Conservation (phyloP, 2,113 vertebrate genomes). For the Amblyornis subalaris region DNA sequence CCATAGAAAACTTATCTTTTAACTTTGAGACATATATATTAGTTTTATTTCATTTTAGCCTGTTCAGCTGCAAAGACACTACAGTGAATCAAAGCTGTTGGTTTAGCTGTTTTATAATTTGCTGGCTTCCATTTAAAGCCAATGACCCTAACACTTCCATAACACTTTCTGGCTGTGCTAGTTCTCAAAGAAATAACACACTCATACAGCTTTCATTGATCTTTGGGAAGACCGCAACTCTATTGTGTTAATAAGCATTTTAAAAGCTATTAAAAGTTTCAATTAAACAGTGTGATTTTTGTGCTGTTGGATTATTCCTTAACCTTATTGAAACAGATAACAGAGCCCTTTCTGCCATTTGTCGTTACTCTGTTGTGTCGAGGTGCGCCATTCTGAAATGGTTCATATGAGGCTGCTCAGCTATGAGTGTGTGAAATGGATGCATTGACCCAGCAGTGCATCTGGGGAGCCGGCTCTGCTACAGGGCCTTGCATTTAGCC, state of each 20-base stretch:
- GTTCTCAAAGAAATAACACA: conserved; percentile 5
- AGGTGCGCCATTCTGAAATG: neutral
- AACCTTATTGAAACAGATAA: neutral
- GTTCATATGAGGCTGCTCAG: neutral
- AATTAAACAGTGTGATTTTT: neutral
- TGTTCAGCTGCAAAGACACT: neutral
- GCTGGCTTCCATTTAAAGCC: conserved; percentile 33
- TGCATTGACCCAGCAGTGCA: neutral
- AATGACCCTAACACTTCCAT: neutral
- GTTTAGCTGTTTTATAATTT: conserved; percentile 42
- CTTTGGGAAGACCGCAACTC: neutral
- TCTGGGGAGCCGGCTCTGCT: neutral
- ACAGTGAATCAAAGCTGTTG: neutral
- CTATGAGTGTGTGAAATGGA: neutral
- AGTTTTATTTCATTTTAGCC: conserved; percentile 35
- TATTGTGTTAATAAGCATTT: neutral
- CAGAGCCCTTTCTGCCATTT: neutral
- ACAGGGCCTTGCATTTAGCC: neutral
- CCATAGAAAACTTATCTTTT: neutral
- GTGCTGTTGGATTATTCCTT: neutral
- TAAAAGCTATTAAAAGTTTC: neutral
- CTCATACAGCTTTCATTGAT: neutral
- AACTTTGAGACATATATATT: neutral
- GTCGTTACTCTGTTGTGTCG: neutral
- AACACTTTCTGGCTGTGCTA: neutral